A percentile compares a stretch with the other conserved stretches of the same genome.
These are phyloP conservation scores for Gobio occitaniae DNA, from an alignment of 2,797 vertebrate species.

Conservation along the genomic window DNA sequence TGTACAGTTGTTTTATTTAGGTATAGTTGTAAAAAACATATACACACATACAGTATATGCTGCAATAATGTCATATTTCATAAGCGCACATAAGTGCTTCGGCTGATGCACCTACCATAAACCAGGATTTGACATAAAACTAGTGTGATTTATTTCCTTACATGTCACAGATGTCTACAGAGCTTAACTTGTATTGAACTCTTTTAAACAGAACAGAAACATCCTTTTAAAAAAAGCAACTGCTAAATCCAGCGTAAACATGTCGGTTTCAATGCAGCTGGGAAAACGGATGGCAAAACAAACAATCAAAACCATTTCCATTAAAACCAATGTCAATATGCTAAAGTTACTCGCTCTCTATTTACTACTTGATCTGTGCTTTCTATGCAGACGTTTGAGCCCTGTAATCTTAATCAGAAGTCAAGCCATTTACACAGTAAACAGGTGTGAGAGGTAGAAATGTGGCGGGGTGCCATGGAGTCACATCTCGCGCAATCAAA, in stretches of 20 bases:
- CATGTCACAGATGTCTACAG: not conserved
- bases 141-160: not conserved
- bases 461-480: conserved; percentile 37
- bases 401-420: conserved; percentile 49
- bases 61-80: not conserved
- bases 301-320: conserved; percentile 18
- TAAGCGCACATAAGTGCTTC: not conserved
- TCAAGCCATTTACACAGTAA: conserved; percentile 26
- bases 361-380: conserved; percentile 36
- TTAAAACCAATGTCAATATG: conserved; percentile 41
- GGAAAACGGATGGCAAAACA: not conserved
- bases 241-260: not conserved
- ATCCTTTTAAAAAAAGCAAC: not conserved
- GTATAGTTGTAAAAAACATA: not conserved
- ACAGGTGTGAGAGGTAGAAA: conserved; percentile 40
- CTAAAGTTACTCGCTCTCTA: conserved; percentile 32
- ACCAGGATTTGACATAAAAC: not conserved
- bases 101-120: not conserved
- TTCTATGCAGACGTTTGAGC: not conserved
- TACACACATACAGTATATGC: not conserved
- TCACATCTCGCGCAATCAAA: conserved; percentile 44
- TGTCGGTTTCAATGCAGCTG: not conserved
- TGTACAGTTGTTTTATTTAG: not conserved
- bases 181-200: conserved; percentile 1
- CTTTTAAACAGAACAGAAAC: not conserved